A percentile compares a stretch with the other conserved stretches of the same genome.
These are phyloP conservation scores for Chrysolina haemoptera DNA, from an alignment of 2,888 invertebrate species.

Conservation along the genomic window DNA sequence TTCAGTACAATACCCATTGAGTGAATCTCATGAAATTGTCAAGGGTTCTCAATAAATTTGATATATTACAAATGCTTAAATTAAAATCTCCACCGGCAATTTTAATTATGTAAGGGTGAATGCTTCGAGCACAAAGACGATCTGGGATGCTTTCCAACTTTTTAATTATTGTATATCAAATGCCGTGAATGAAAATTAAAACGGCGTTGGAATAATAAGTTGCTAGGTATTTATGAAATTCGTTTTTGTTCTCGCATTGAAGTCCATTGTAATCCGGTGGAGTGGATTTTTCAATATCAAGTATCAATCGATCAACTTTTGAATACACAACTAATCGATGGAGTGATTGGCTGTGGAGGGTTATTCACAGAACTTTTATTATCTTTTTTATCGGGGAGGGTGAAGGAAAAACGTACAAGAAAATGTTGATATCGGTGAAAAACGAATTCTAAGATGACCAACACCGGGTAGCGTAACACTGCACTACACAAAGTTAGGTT, in stretches of 20 bases:
- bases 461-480: no score
- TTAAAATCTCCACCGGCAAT: background rate
- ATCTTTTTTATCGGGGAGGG: no score
- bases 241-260: background rate
- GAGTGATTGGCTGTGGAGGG: background rate
- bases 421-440: no score
- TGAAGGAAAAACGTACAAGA: no score
- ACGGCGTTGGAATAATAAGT: background rate
- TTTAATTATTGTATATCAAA: background rate
- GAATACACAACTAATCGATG: background rate
- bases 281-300: background rate
- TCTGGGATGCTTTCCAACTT: background rate
- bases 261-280: background rate
- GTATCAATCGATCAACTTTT: background rate
- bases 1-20: background rate
- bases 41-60: background rate
- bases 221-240: background rate
- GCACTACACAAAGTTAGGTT: no score
- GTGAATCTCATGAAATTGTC: background rate
- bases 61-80: background rate
- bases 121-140: background rate
- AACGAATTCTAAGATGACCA: no score
- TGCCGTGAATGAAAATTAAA: background rate
- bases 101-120: background rate
- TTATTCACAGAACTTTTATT: background rate